phyloP scores from a whole-genome alignment of 2,888 invertebrate genomes.

The Drosophila anceps region DNA sequence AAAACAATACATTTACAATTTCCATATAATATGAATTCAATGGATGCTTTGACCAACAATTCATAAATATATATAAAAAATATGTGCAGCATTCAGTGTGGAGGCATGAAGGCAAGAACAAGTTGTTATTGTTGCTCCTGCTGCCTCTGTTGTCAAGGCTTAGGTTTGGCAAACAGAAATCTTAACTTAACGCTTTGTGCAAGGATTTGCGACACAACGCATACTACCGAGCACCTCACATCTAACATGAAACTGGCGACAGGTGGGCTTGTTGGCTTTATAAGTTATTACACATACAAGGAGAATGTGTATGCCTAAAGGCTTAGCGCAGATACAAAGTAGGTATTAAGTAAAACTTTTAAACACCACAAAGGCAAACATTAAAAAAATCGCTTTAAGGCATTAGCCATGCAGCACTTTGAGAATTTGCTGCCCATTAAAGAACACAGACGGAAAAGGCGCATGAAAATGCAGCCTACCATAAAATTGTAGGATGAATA shows the following conservation, averaged over 20 bases:
- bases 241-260: constrained; percentile 13
- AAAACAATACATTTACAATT: not conserved
- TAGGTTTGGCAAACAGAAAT: constrained; percentile 59
- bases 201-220: constrained; percentile 60
- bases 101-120: constrained; percentile 22
- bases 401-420: constrained; percentile 50
- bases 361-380: constrained; percentile 47
- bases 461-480: constrained; percentile 40
- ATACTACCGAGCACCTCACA: constrained; percentile 46
- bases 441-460: not conserved
- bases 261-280: constrained; percentile 72
- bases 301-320: constrained; percentile 41
- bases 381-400: constrained; percentile 47
- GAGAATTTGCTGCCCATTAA: constrained; percentile 34
- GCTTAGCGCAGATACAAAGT: constrained; percentile 30
- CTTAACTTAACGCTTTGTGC: constrained; percentile 66
- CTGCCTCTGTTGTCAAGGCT: constrained; percentile 48
- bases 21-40: not conserved
- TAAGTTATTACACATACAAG: constrained; percentile 63
- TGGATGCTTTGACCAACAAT: not conserved
- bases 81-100: not conserved
- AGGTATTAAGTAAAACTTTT: constrained; percentile 51
- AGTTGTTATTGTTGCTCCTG: constrained; percentile 25
- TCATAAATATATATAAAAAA: not conserved
- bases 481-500: constrained; percentile 37